Evolutionary conservation across 1,140 invertebrate species (phyloP).

Genomic region (Drosophila teissieri): DNA sequence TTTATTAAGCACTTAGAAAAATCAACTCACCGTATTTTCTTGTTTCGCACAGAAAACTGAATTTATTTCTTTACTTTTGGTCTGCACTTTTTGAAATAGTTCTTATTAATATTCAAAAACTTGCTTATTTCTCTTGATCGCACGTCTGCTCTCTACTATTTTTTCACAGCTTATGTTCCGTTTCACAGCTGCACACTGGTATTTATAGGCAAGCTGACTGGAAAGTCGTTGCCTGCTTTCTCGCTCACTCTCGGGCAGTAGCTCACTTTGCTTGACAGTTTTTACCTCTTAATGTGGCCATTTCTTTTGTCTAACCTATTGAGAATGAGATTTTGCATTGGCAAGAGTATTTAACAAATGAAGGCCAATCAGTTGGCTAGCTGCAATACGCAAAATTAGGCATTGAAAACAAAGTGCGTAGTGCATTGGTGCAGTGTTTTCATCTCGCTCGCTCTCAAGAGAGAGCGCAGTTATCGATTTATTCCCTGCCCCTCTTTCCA

Average conservation of each 20-base stretch:
- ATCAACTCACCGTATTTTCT: constrained; percentile 31
- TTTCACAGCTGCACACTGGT: background rate
- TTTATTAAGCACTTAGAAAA: background rate
- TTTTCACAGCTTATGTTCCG: constrained; percentile 22
- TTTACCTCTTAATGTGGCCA: background rate
- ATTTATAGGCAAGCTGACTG: constrained; percentile 38
- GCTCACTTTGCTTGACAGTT: constrained; percentile 2
- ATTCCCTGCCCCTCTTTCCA: background rate
- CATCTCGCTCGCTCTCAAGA: constrained; percentile 15
- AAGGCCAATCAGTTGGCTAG: background rate
- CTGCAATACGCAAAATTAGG: background rate
- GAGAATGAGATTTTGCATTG: background rate
- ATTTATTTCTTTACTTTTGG: constrained; percentile 3
- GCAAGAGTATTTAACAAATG: background rate
- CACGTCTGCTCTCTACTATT: constrained; percentile 28
- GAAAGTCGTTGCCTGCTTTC: constrained; percentile 10
- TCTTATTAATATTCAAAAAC: constrained; percentile 36
- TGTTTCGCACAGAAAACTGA: constrained; percentile 13
- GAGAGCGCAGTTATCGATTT: constrained; percentile 17
- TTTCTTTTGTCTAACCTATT: no score
- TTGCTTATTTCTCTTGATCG: constrained; percentile 13
- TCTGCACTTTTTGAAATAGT: constrained; percentile 36
- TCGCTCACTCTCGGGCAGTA: constrained; percentile 3
- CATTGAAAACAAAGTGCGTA: constrained; percentile 48
- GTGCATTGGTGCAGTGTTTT: background rate